Base-by-base conservation (phyloP, 2,797 vertebrate genomes). In the Argyrosomus regius region DNA sequence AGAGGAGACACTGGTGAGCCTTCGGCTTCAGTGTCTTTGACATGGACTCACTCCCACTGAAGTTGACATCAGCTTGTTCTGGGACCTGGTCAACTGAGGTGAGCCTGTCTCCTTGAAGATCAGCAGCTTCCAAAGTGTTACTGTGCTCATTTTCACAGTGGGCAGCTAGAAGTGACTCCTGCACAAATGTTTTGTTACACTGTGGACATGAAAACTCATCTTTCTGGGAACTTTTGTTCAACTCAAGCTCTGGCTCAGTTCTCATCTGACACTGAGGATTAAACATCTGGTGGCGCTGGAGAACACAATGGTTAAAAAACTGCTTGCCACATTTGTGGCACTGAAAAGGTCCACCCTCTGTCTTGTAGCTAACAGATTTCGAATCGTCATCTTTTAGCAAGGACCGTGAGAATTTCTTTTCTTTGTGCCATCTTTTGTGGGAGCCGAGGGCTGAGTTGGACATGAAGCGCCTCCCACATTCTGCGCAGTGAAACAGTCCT, bases 401-500 rank as follows among this genome's bases (percentile, higher is more conserved):
- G 70, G 91, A 66, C 0, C n/a, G 74, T 1, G 90, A 88, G 45
- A 87, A 86, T 54, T 88, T 94, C 82, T 95, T 94, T 17, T 95
- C 93, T 63, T 80, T 91, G 86, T 96, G 95, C 94, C 94, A 95
- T 77, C 94, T 82, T 83, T 80, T 94, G 81, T 96, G 96, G 54
- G 94, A 94, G 41, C 94, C 93, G 0, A 96, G 95, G 3, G 95
- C 95, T 0, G 95, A 91, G 82, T 95, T 96, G 20, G 94, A 90
- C 41, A 87, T 79, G 80, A 96, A 96, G 46, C 81, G 78, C 68
- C 95, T 93, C 22, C 94, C 95, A 69, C 95, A 96, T 39, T 96
- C 94, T 3, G 83, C 75, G 84, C 96, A 96, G 68, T 79, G 82
- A 87, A 95, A 95, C 0, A 45, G 35, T 14, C 85, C 84, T 82